Evolutionary conservation across 2,888 invertebrate species (phyloP), one percentile per base, ranked within the genome.

Genomic region (Drosophila multiciliata): DNA sequence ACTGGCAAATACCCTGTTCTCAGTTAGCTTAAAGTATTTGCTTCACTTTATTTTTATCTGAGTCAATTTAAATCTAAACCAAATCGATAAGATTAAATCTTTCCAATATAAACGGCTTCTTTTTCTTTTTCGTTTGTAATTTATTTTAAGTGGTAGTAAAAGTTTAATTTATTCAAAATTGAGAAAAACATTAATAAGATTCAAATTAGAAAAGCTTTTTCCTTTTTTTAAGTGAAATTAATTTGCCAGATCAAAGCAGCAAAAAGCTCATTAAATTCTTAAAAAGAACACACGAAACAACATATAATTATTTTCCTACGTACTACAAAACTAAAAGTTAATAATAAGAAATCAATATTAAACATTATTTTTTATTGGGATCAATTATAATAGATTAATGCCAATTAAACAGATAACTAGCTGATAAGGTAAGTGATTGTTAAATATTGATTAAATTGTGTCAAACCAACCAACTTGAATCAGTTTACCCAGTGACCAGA

Each of bases 1-100:
- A 54, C 17, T 35, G 0, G 17, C 0, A 32, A 26, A 58, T 69
- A 66, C 63, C 15, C 66, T 61, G 48, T 42, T 58, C 7, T 20
- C 1, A 29, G 20, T 1, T 20, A 20, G 45, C 3, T 7, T 12
- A 7, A 7, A 20, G 6, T 45, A 17, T 8, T n/a, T n/a, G n/a
- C 6, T 15, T 15, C 42, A 20, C 11, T 42, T 1, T 11, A 6
- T 0, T 3, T 2, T 11, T 42, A 12, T 3, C 42, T 20, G 8
- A 17, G 36, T 38, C 17, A 17, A 38, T 17, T 17, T 38, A 38
- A 17, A 1, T 17, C 1, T 17, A 17, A 38, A 17, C 38, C 17
- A 38, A 2, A 17, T 38, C 38, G 38, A 38, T 38, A 8, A 8
- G 38, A 17, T 7, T 20, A 7, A 45, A 6, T 20, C 3, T 20